Conservation (phyloP, 2,797 vertebrate species). For the Hypotaenidia philippensis region DNA sequence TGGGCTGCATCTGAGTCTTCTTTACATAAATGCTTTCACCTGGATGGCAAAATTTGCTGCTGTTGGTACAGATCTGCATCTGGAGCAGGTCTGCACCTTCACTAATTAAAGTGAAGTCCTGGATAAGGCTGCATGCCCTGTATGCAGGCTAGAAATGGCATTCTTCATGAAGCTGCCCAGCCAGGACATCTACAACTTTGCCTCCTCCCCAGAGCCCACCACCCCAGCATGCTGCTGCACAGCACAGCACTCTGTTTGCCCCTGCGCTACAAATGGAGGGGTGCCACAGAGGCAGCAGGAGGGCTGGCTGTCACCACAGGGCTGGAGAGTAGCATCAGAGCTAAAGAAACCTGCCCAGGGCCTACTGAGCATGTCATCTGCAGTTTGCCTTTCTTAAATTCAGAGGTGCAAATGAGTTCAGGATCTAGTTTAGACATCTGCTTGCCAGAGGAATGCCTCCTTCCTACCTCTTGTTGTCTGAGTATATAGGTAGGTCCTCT, state of each 20-base stretch:
- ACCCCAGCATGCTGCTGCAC: rapidly evolving
- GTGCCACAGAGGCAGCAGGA: neutral
- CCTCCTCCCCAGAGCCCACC: neutral
- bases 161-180: neutral
- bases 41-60: neutral
- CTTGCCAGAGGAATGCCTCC: neutral
- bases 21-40: neutral
- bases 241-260: rapidly evolving
- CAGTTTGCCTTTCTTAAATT: neutral
- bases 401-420: neutral
- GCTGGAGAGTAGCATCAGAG: neutral
- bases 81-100: neutral
- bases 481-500: neutral
- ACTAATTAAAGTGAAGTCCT: rapidly evolving
- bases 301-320: neutral
- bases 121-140: too few species aligned
- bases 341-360: neutral
- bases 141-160: neutral
- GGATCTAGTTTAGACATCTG: neutral
- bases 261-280: neutral
- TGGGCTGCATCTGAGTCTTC: neutral
- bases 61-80: neutral
- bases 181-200: neutral
- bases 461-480: neutral
- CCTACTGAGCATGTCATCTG: neutral